Evolutionary conservation across 2,888 invertebrate genomes (phyloP).

Genomic region (Phyllotreta cruciferae): DNA sequence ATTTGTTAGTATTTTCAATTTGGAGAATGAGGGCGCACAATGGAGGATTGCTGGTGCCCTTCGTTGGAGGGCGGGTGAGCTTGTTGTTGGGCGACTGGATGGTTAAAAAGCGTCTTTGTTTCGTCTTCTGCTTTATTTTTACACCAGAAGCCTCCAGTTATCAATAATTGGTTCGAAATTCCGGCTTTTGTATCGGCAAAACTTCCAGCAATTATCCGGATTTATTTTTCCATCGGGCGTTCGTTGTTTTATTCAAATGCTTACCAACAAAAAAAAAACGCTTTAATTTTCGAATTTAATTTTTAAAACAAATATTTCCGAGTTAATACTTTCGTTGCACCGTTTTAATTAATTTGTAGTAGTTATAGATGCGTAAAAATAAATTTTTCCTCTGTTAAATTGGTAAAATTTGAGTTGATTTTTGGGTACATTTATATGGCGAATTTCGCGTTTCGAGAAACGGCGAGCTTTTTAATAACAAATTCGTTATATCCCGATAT

Average conservation of each 20-base stretch:
- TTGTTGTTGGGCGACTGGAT: constrained; percentile 44
- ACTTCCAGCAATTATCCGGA: constrained; percentile 41
- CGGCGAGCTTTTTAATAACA: too few relatives aligned
- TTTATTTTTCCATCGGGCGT: constrained; percentile 34
- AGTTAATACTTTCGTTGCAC: too few relatives aligned
- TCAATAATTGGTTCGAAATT: constrained; percentile 56
- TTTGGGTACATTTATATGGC: too few relatives aligned
- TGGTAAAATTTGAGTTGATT: too few relatives aligned
- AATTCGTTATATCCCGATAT: too few relatives aligned
- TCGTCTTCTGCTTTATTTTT: constrained; percentile 53
- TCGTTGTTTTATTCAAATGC: constrained; percentile 30
- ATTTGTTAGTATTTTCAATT: constrained; percentile 59
- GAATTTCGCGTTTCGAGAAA: too few relatives aligned
- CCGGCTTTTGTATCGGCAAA: constrained; percentile 45
- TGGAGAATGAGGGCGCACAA: constrained; percentile 47
- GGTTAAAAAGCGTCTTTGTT: constrained; percentile 52
- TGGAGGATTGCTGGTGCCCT: constrained; percentile 43
- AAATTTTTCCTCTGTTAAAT: too few relatives aligned
- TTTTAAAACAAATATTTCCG: too few relatives aligned
- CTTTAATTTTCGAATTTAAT: neutral
- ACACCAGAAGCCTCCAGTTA: constrained; percentile 53
- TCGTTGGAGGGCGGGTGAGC: constrained; percentile 33
- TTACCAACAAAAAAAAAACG: constrained; percentile 15
- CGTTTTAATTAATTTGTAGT: too few relatives aligned
- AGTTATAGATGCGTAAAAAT: too few relatives aligned